Evolutionary conservation across 2,888 invertebrate genomes (phyloP), one percentile per base, ranked within the genome.

Genomic region (Pristionchus exspectatus): DNA sequence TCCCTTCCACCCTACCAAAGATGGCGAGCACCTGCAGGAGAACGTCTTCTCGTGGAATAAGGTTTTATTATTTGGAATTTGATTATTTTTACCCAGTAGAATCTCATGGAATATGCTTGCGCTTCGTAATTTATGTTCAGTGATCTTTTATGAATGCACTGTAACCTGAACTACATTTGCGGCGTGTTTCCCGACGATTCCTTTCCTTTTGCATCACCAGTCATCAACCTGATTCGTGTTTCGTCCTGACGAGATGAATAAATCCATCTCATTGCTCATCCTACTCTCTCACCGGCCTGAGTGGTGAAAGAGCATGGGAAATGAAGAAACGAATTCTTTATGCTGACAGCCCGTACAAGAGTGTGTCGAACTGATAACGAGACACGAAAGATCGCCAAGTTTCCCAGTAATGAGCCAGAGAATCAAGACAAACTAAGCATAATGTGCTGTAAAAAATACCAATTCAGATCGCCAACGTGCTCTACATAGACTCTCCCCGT

Each of bases 401-500:
- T 59, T 59, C 59, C 21, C 5, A 59, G 5, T 18, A 59, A 59
- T 59, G 16, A 59, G n/a, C 7, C 21, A 63, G 63, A 63, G 4
- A 21, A 63, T 24, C 63, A 50, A 50, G 44, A 50, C 44, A 50
- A 50, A 50, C 44, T 50, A 50, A 9, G 9, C 12, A 50, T 3
- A 50, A 50, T 9, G 44, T 50, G 10, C 44, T 50, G 9, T 10
- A 10, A 27, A 69, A 27, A 69, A 69, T 27, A 69, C 12, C 1
- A 21, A 38, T 27, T 50, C 12, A 88, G 87, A 54, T 88, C 54
- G 95, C 96, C 33, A 96, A 96, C 92, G 95, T 96, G 91, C 90
- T 96, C 86, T 96, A 95, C 92, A 91, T 96, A 90, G 96, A 96
- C 92, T 95, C 96, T 2, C 96, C 96, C 54, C 95, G 96, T 44